These are phyloP conservation scores for Stomorhina lunata DNA, from an alignment of 2,888 invertebrate genomes.

Conservation along the genomic window DNA sequence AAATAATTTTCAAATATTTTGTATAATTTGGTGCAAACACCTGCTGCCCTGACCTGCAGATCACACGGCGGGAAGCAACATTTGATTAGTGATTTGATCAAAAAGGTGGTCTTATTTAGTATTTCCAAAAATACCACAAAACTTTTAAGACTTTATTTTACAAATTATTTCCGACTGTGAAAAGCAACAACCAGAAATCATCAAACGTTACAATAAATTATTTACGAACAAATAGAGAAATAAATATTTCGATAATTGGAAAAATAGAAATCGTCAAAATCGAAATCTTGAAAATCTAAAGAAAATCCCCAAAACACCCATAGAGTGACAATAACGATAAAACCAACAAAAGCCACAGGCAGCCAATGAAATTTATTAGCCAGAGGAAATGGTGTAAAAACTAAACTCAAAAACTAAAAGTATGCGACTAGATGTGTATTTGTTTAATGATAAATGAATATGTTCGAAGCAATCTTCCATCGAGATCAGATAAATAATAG, in stretches of 20 bases:
- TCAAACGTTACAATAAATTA: conserved; percentile 38
- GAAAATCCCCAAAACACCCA: background rate
- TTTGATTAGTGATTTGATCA: background rate
- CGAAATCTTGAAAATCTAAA: background rate
- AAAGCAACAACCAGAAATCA: background rate
- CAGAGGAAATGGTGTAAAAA: background rate
- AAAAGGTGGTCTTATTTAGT: background rate
- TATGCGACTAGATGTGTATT: background rate
- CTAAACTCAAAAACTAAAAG: background rate
- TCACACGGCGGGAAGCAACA: background rate
- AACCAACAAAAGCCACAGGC: conserved; percentile 53
- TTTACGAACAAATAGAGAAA: conserved; percentile 22
- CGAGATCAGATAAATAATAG: too few relatives aligned
- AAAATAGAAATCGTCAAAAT: background rate
- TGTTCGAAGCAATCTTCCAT: background rate
- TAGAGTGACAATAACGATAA: conserved; percentile 29
- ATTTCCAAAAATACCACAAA: background rate
- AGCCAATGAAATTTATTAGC: background rate
- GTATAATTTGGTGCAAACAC: too few relatives aligned
- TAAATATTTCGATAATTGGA: background rate
- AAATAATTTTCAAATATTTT: background rate
- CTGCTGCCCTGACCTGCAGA: background rate
- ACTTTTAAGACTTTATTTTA: background rate
- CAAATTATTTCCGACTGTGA: background rate
- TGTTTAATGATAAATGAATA: background rate